phyloP scores from a whole-genome alignment of 1,140 invertebrate species.

The Trichomalopsis sarcophagae region DNA sequence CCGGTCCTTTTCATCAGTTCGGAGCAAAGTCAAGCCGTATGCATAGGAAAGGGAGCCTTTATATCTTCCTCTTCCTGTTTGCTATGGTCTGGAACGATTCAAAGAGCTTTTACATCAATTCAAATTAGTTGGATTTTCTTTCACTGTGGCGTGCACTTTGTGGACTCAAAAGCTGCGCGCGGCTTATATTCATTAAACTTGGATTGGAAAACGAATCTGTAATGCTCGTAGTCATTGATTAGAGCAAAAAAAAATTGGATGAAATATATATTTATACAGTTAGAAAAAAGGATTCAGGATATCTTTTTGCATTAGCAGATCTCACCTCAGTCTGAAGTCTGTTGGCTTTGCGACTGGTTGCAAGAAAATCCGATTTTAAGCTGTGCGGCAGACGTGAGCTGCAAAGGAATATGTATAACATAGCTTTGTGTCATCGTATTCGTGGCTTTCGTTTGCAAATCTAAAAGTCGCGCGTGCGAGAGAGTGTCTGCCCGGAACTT shows the following conservation, averaged over 20 bases:
- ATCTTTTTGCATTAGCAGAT: not conserved
- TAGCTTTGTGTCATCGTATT: not conserved
- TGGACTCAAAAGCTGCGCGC: not conserved
- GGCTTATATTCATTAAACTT: not conserved
- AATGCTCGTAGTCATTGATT: too few relatives aligned
- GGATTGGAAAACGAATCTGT: not conserved
- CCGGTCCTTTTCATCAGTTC: not conserved
- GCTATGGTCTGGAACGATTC: not conserved
- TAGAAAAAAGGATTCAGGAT: too few relatives aligned
- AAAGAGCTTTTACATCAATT: not conserved
- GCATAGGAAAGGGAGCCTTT: not conserved
- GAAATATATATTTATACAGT: too few relatives aligned
- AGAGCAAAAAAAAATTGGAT: too few relatives aligned
- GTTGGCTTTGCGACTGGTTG: slow-evolving; percentile 1
- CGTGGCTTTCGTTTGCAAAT: not conserved
- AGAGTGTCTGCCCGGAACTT: not conserved
- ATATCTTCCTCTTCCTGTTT: not conserved
- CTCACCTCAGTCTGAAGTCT: not conserved
- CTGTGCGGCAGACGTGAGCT: not conserved
- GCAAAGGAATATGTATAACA: not conserved
- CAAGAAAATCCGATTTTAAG: slow-evolving; percentile 32
- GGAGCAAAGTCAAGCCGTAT: not conserved
- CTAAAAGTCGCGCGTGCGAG: slow-evolving; percentile 4
- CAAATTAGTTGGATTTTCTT: not conserved
- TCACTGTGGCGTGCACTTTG: too few relatives aligned